A percentile compares a stretch with the other conserved stretches of the same genome.
These are phyloP conservation scores for Linhomoeus sp. DNA, from an alignment of 2,888 invertebrate genomes.

Conservation along the genomic window DNA sequence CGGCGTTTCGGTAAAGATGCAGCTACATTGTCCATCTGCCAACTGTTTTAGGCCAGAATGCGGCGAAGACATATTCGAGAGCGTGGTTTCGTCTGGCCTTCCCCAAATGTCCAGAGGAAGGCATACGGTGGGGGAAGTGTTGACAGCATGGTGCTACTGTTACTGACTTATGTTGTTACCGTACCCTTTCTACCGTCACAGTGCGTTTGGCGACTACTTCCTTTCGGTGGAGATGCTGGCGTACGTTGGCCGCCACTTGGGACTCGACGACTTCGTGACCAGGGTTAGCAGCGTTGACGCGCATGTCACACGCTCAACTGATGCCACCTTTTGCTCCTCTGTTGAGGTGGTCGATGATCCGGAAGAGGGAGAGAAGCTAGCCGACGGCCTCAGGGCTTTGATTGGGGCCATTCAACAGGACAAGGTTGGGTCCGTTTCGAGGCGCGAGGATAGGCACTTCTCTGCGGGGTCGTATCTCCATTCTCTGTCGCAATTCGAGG, in stretches of 20 bases:
- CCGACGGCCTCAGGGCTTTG: slow-evolving; percentile 56
- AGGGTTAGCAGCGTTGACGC: background rate
- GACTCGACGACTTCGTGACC: slow-evolving; percentile 59
- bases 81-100: slow-evolving; percentile 47
- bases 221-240: slow-evolving; percentile 46
- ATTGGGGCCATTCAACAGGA: slow-evolving; percentile 46
- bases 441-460: too few species aligned
- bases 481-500: slow-evolving; percentile 29
- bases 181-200: slow-evolving; percentile 17
- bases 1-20: too few species aligned
- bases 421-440: slow-evolving; percentile 8
- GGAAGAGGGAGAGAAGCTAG: slow-evolving; percentile 41
- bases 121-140: slow-evolving; percentile 45
- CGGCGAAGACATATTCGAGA: too few species aligned
- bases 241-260: slow-evolving; percentile 50
- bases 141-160: too few species aligned
- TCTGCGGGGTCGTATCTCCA: too few species aligned
- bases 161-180: background rate
- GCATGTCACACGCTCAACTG: too few species aligned
- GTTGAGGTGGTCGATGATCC: slow-evolving; percentile 43
- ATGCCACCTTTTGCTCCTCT: slow-evolving; percentile 2
- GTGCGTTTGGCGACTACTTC: slow-evolving; percentile 45
- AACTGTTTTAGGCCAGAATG: too few species aligned
- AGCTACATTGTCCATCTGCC: too few species aligned
- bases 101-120: slow-evolving; percentile 53